Percentiles rank a stretch among this genome's conserved stretches.
Conservation (phyloP, 1,140 invertebrate genomes). For the Aporrectodea caliginosa region DNA sequence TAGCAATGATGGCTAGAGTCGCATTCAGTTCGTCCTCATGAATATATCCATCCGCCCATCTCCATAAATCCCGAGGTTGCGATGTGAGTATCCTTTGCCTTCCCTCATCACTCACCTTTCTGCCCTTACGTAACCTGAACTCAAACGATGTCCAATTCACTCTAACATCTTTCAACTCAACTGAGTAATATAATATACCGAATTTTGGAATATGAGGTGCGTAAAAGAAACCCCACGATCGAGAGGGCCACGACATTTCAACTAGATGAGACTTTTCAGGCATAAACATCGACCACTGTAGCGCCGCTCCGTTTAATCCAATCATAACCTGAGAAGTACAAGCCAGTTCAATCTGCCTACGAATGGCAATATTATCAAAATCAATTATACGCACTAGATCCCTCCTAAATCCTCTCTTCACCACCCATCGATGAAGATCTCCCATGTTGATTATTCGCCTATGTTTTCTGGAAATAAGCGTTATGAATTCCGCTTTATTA, state of each 20-base stretch:
- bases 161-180: constrained; percentile 9
- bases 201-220: not conserved
- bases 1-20: not conserved
- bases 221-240: constrained; percentile 7
- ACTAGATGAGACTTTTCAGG: not conserved
- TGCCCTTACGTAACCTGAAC: not conserved
- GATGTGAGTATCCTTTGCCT: not conserved
- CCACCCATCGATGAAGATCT: not conserved
- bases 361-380: not conserved
- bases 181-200: not conserved
- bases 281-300: constrained; percentile 28
- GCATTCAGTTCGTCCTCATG: not conserved
- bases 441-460: not conserved
- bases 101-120: not conserved
- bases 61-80: not conserved
- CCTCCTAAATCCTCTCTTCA: not conserved
- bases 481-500: not conserved
- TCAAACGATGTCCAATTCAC: not conserved
- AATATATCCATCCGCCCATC: not conserved
- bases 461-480: not conserved
- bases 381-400: not conserved
- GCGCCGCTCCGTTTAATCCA: constrained; percentile 21
- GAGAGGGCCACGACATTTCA: constrained; percentile 18
- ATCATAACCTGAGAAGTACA: constrained; percentile 9
- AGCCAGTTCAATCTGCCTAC: not conserved